Percentiles rank a stretch among this genome's conserved stretches.
Evolutionary conservation across 1,140 invertebrate species (phyloP).

Genomic region (Lepidostoma basale): DNA sequence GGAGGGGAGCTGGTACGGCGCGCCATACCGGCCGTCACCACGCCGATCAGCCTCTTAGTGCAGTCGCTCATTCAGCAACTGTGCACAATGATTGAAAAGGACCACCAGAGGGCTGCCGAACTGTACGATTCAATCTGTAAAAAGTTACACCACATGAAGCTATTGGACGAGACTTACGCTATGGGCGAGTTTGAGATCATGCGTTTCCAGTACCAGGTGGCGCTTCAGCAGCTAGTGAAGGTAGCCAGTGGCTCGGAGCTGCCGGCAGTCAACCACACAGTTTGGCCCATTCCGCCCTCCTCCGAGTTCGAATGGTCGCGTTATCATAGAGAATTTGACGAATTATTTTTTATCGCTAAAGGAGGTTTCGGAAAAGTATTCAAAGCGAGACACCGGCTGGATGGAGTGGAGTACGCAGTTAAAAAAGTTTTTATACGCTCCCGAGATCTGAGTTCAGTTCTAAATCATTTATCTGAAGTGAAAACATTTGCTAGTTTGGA

Average conservation of each 20-base stretch:
- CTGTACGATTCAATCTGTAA: conserved; percentile 70
- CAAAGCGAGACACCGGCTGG: conserved; percentile 69
- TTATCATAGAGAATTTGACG: conserved; percentile 77
- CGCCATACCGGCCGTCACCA: conserved; percentile 48
- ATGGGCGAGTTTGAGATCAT: conserved; percentile 70
- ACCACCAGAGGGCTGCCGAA: conserved; percentile 60
- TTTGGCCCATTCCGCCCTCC: conserved; percentile 56
- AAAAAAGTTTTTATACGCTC: conserved; percentile 78
- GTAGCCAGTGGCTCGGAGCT: conserved; percentile 62
- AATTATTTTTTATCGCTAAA: conserved; percentile 71
- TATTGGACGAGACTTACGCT: conserved; percentile 70
- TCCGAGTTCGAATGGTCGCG: conserved; percentile 64
- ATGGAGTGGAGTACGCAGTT: conserved; percentile 78
- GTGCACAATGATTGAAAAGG: conserved; percentile 65
- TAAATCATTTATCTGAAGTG: conserved; percentile 74
- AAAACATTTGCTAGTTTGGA: conserved; percentile 78
- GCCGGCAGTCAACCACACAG: conserved; percentile 52
- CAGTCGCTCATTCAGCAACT: conserved; percentile 69
- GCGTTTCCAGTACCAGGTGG: conserved; percentile 67
- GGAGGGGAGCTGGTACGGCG: conserved; percentile 15
- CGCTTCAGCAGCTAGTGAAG: conserved; percentile 65
- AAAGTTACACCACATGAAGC: conserved; percentile 67
- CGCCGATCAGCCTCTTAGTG: conserved; percentile 66
- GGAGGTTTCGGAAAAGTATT: conserved; percentile 77
- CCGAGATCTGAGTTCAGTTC: conserved; percentile 63